Evolutionary conservation across 2,113 vertebrate genomes (phyloP).

Genomic region (Pardalotus punctatus): DNA sequence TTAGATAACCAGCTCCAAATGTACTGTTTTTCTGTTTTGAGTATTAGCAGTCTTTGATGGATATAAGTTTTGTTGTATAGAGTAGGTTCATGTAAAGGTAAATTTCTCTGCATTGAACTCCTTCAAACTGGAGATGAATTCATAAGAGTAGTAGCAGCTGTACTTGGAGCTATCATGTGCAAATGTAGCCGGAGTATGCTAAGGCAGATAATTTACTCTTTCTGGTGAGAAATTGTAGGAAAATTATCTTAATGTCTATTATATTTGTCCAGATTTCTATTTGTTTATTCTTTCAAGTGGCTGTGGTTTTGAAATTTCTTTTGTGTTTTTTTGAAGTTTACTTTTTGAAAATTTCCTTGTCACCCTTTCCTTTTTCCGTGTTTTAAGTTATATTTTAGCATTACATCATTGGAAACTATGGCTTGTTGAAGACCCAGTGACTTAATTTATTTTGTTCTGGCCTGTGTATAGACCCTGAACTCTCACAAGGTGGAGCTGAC

Average conservation of each 20-base stretch:
- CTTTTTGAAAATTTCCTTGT: background rate
- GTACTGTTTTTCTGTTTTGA: background rate
- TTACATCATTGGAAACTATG: background rate
- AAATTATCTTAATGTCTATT: background rate
- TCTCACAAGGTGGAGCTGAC: background rate
- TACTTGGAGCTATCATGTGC: background rate
- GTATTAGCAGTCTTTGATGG: background rate
- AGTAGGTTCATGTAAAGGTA: background rate
- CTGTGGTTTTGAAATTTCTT: background rate
- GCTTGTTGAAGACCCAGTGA: background rate
- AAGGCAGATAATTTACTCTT: background rate
- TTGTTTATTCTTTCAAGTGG: background rate
- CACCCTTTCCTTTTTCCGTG: background rate
- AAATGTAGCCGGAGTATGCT: background rate
- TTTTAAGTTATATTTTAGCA: background rate
- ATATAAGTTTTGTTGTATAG: background rate
- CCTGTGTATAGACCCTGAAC: background rate
- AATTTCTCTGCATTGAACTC: background rate
- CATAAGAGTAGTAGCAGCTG: background rate
- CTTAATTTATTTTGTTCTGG: background rate
- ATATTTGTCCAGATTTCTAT: background rate
- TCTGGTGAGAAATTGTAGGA: background rate
- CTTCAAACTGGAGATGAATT: background rate
- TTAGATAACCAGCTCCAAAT: background rate
- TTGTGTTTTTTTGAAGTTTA: rapidly evolving